A percentile compares a stretch with the other conserved stretches of the same genome.
These are phyloP conservation scores for Argynnis bischoffii DNA, from an alignment of 2,888 invertebrate species.

Conservation along the genomic window DNA sequence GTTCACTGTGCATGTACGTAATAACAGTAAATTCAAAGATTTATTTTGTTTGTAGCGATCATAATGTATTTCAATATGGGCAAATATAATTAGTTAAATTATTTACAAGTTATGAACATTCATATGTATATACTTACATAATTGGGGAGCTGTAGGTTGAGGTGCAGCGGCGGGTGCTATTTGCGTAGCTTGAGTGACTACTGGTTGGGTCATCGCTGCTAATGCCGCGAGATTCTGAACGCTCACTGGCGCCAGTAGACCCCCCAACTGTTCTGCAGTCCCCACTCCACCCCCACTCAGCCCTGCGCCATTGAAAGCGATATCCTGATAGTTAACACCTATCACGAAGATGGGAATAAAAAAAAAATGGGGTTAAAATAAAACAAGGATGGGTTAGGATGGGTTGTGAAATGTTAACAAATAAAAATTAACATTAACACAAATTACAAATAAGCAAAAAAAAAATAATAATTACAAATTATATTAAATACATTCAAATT, in stretches of 20 bases:
- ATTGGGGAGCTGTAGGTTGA: conserved; percentile 62
- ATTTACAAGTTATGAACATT: background rate
- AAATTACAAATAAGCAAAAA: conserved; percentile 16
- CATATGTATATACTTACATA: conserved; percentile 63
- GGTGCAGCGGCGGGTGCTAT: conserved; percentile 74
- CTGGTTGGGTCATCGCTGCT: conserved; percentile 89
- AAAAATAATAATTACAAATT: conserved; percentile 9
- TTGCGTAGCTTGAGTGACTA: conserved; percentile 76
- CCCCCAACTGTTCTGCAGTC: conserved; percentile 93
- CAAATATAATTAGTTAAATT: too few species aligned
- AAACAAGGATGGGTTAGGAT: conserved; percentile 19
- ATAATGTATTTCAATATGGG: too few species aligned
- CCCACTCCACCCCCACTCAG: conserved; percentile 64
- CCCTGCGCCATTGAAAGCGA: conserved; percentile 80
- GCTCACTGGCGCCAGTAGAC: conserved; percentile 91
- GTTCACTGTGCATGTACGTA: too few species aligned
- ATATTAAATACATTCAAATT: background rate
- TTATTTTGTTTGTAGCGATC: too few species aligned
- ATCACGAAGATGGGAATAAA: conserved; percentile 44
- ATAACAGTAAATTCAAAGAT: too few species aligned
- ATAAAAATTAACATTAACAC: conserved; percentile 31
- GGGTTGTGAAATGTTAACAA: conserved; percentile 4
- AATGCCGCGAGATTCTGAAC: conserved; percentile 96
- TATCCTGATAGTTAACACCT: conserved; percentile 81
- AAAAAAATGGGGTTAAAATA: conserved; percentile 35